Base-by-base conservation (phyloP, 2,888 invertebrate species). In the Venustoraphidia nigricollis region DNA sequence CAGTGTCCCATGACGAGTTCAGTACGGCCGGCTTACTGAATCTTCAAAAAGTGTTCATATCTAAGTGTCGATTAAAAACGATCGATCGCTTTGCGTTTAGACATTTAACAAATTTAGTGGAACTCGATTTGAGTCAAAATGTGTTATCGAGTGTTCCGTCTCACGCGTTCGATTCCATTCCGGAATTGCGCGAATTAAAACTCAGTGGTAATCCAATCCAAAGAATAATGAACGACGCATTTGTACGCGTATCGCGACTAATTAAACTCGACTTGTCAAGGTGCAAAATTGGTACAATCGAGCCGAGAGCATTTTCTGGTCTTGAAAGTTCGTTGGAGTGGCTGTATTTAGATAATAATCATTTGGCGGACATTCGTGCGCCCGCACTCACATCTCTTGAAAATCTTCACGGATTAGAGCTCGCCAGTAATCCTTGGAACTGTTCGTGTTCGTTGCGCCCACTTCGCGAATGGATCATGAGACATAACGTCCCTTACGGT, bases 361-460 rank as follows among this genome's bases (percentile, higher is more conserved):
- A 75, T 59, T 62, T 90, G 52, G 72, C 75, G 44, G 77, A 80
- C 51, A 71, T 87, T 10, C 72, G 75, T 49, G 75, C 83, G 10
- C 73, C 76, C 36, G 77, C 81, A 10, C 69, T 89, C 51, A 81
- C 79, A 1, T 73, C 79, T 9, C 65, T 88, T 42, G 69, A 78
- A 53, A 79, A 77, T 53, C 65, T 89, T 46, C 82, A 85, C 59
- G 85, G 83, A 10, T 66, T 89, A 52, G 84, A 84, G 58, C 65
- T 89, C 53, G 78, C 82, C n/a, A 76, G 73, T 51, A 89, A 89
- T 65, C 83, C 82, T 1, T 88, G 88, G 86, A 83, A 86, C 62
- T 89, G 88, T 63, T 81, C 84, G 40, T 89, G 89, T 62, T 73
- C 75, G 34, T 62, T 89, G 51, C 70, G 84, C 47, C 83, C 86